Evolutionary conservation across 2,888 invertebrate species (phyloP), one percentile per base, ranked within the genome.

Genomic region (Coremacera marginata): DNA sequence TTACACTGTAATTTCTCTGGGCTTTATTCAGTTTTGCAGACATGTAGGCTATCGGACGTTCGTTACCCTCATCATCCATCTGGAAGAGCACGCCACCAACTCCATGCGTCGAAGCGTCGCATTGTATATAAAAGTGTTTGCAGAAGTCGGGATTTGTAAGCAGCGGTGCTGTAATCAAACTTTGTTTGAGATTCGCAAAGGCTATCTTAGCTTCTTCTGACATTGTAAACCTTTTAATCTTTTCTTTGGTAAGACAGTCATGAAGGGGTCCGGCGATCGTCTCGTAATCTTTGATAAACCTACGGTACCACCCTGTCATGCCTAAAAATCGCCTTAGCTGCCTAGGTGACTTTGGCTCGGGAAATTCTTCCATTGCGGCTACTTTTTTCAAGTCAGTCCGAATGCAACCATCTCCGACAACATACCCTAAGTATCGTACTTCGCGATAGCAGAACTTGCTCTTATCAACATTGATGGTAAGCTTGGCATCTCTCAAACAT

Each of bases 31-130:
- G 55, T 52, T 75, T 75, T 34, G 67, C 49, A 0, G 74, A 74
- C 3, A 76, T 65, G 37, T 63, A 76, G 4, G 72, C 71, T 25
- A 76, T 67, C 3, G 73, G 73, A n/a, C 68, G 68, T 49, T 77
- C 31, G 31, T 31, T 31, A 31, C 5, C 31, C 51, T 51, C 51
- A 16, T 51, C 51, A n/a, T 51, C n/a, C 51, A 16, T 51, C 7
- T 51, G 51, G 51, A 51, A 51, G 16, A 51, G n/a, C n/a, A n/a
- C n/a, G 3, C 16, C 51, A 51, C 51, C n/a, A n/a, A 14, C n/a
- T 14, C 51, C 51, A 4, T 14, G 14, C 16, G 14, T 60, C 1
- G 70, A 75, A 1, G 77, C 70, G 57, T 77, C 62, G n/a, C 77
- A 77, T 34, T 77, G 68, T 16, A 77, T 70, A 8, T 52, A n/a